phyloP scores from a whole-genome alignment of 2,888 invertebrate genomes.

The Thyatira batis region DNA sequence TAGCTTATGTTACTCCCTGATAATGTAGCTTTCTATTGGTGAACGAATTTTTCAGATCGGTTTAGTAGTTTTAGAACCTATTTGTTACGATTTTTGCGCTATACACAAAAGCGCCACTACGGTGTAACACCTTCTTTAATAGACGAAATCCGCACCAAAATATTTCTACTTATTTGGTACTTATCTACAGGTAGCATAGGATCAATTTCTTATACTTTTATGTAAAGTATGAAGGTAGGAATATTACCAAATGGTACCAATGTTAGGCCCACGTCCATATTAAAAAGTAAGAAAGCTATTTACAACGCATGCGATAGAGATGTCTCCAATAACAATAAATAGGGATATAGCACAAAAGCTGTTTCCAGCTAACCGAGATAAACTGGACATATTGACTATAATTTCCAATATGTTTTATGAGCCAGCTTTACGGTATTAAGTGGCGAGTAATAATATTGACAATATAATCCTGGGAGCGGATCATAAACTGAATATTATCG shows the following conservation, averaged over 20 bases:
- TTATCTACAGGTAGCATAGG: too few species aligned
- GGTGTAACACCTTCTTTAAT: too few species aligned
- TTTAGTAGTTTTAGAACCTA: too few species aligned
- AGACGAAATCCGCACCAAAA: too few species aligned
- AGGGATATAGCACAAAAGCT: conserved; percentile 32
- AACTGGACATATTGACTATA: conserved; percentile 58
- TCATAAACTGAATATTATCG: conserved; percentile 72
- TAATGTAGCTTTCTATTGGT: too few species aligned
- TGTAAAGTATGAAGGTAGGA: too few species aligned
- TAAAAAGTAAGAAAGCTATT: neutral
- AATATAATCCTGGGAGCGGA: conserved; percentile 65
- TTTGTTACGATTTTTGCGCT: too few species aligned
- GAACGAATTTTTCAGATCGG: too few species aligned
- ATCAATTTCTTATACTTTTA: too few species aligned
- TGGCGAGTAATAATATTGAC: conserved; percentile 80
- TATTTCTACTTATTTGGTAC: too few species aligned
- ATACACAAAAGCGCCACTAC: too few species aligned
- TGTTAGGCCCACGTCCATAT: neutral
- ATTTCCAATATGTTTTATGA: conserved; percentile 78
- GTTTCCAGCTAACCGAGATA: conserved; percentile 43
- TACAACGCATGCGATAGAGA: conserved; percentile 8
- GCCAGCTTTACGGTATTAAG: conserved; percentile 78
- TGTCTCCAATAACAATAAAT: conserved; percentile 21
- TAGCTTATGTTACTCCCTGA: too few species aligned
- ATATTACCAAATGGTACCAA: neutral